A percentile compares a stretch with the other conserved stretches of the same genome.
Conservation (phyloP, 2,797 vertebrate species). For the Chromobotia macracanthus region DNA sequence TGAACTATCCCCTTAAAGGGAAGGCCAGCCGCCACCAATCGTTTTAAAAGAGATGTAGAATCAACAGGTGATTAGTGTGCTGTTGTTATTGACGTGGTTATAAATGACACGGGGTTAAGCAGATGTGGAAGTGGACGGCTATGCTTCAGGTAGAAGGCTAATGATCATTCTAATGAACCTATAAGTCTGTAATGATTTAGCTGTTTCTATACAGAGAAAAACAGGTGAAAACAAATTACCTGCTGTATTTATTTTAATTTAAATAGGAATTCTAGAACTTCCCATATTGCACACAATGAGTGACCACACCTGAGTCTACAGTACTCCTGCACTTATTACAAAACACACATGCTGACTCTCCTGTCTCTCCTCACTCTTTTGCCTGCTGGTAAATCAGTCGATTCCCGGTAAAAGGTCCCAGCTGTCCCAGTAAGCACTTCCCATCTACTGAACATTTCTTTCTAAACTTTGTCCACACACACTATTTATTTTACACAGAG, state of each 20-base stretch:
- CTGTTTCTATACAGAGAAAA: not conserved
- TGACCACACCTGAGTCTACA: not conserved
- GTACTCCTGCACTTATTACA: not conserved
- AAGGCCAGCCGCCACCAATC: not conserved
- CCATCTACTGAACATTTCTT: constrained; percentile 23
- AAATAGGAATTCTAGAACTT: not conserved
- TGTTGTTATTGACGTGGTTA: not conserved
- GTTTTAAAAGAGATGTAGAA: not conserved
- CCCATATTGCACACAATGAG: not conserved
- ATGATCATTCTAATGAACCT: not conserved
- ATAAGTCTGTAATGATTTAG: not conserved
- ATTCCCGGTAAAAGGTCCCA: constrained; percentile 14
- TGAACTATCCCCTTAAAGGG: not conserved
- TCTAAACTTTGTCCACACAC: constrained; percentile 18
- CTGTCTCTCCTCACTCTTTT: not conserved
- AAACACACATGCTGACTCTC: not conserved
- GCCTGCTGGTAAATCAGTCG: not conserved
- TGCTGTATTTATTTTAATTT: not conserved
- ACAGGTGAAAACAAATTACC: not conserved
- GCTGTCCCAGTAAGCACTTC: constrained; percentile 1
- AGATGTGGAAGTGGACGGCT: not conserved
- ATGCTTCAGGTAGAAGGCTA: not conserved
- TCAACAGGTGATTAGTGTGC: not conserved
- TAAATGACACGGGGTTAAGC: not conserved
- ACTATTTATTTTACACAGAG: constrained; percentile 9